Conservation (phyloP, 2,888 invertebrate genomes). For the Drosophila kambysellisi region DNA sequence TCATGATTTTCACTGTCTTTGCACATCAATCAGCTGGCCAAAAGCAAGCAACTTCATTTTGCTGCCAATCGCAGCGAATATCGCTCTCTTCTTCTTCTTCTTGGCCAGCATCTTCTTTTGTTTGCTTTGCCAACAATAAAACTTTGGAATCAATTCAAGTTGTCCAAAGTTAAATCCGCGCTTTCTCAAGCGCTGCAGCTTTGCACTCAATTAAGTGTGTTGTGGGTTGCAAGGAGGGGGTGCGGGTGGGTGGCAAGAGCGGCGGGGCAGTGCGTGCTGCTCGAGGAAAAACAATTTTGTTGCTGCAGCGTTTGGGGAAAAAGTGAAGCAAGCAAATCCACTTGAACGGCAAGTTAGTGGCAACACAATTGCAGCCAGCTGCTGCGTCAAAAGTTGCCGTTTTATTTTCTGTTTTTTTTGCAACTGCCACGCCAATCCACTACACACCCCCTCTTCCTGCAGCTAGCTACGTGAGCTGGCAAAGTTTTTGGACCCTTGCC, state of each 20-base stretch:
- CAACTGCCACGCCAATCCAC: conserved; percentile 33
- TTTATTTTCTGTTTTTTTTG: conserved; percentile 31
- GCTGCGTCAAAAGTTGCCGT: conserved; percentile 77
- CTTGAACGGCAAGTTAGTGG: conserved; percentile 74
- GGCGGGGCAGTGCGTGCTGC: conserved; percentile 50
- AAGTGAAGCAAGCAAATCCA: conserved; percentile 70
- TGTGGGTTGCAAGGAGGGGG: background rate
- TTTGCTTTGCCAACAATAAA: conserved; percentile 68
- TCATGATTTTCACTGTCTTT: conserved; percentile 50
- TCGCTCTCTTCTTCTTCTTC: background rate
- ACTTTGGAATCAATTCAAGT: conserved; percentile 79
- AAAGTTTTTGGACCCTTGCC: conserved; percentile 57
- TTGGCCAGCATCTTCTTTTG: conserved; percentile 14
- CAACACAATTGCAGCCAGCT: conserved; percentile 79
- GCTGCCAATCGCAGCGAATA: conserved; percentile 14
- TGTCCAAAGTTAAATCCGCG: conserved; percentile 76
- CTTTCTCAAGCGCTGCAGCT: conserved; percentile 63
- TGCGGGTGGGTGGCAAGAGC: background rate
- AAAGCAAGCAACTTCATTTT: conserved; percentile 21
- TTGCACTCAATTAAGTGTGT: conserved; percentile 78
- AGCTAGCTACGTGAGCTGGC: conserved; percentile 53
- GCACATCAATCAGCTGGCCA: conserved; percentile 61
- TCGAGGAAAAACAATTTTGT: conserved; percentile 70
- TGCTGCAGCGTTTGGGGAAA: conserved; percentile 17
- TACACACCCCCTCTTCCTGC: background rate